Percentiles rank a stretch among this genome's conserved stretches.
These are phyloP conservation scores for Aptenodytes patagonicus DNA, from an alignment of 2,113 vertebrate genomes.

Conservation along the genomic window DNA sequence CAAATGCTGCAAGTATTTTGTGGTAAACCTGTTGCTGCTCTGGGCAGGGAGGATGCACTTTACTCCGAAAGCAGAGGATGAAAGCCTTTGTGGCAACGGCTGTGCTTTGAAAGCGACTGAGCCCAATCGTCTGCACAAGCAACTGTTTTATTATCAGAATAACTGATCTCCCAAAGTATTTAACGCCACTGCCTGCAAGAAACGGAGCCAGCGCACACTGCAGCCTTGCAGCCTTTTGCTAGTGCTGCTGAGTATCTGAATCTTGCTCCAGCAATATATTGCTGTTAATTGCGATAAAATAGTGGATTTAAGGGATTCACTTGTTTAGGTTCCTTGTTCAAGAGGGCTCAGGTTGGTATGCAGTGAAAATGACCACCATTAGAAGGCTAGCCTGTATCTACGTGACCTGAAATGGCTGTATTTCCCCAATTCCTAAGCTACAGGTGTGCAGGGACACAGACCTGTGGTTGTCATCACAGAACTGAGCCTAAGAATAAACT, in stretches of 20 bases:
- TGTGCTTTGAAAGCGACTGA: constrained; percentile 63
- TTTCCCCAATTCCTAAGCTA: neutral
- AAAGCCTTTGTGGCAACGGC: constrained; percentile 66
- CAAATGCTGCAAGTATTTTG: neutral
- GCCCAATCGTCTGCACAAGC: constrained; percentile 61
- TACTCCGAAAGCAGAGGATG: neutral
- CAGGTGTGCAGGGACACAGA: neutral
- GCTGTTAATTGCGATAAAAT: neutral
- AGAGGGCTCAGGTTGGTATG: neutral
- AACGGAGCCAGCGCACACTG: neutral
- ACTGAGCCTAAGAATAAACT: neutral
- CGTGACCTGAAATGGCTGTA: neutral
- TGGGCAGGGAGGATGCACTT: constrained; percentile 31
- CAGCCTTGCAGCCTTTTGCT: neutral
- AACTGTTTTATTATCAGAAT: constrained; percentile 53
- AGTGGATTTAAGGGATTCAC: neutral
- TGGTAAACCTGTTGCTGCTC: constrained; percentile 18
- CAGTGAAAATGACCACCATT: neutral
- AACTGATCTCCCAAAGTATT: constrained; percentile 45
- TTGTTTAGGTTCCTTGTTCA: neutral
- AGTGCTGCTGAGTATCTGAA: neutral
- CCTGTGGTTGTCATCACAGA: neutral
- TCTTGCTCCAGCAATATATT: neutral
- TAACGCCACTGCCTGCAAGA: neutral
- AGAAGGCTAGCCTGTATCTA: neutral